Base-by-base conservation (phyloP, 2,797 vertebrate genomes). In the Setipinna tenuifilis region DNA sequence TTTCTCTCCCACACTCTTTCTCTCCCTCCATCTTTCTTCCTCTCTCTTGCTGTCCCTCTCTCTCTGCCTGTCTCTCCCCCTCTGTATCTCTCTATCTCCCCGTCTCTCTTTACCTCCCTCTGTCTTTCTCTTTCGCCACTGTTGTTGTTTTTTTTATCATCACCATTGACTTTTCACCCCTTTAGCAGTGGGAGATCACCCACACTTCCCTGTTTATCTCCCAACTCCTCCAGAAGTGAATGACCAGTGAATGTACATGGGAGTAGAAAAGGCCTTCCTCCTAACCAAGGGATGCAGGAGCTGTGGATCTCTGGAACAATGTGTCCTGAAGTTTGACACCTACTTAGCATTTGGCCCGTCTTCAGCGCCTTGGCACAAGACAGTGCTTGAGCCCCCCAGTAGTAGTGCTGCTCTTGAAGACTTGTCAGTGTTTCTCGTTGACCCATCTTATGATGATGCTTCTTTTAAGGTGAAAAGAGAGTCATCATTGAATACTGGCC, bases 231-330 rank as follows among this genome's bases (percentile, higher is more conserved):
- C 19, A 4, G 3, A 2, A 59, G 6, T 54, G 10, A 11, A 54
- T 62, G 61, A 10, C 6, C 61, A 62, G 6, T 10, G 50, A 54
- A 54, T 11, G 10, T 16, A 54, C 10, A 10, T 54, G 2, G 10
- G 61, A 23, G n/a, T 3, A 4, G n/a, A 25, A 6, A 2, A 25
- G 35, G 68, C 25, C 10, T 19, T 17, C 14, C 28, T n/a, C 31
- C 31, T 35, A 75, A 87, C 86, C 62, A n/a, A 87, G 91, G 86
- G 87, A 65, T 61, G 83, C 83, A 86, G 86, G 88, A 90, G 90
- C 89, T 88, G 41, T 90, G 90, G 88, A 89, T 88, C 88, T 89
- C 87, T 90, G 85, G 91, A 91, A 92, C 89, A 90, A 93, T 88
- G 90, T 75, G 68, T 35, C 28, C 68, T 75, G 12, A 7, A 17